Evolutionary conservation across 2,113 vertebrate species (phyloP).

Genomic region (Sprattus sprattus): DNA sequence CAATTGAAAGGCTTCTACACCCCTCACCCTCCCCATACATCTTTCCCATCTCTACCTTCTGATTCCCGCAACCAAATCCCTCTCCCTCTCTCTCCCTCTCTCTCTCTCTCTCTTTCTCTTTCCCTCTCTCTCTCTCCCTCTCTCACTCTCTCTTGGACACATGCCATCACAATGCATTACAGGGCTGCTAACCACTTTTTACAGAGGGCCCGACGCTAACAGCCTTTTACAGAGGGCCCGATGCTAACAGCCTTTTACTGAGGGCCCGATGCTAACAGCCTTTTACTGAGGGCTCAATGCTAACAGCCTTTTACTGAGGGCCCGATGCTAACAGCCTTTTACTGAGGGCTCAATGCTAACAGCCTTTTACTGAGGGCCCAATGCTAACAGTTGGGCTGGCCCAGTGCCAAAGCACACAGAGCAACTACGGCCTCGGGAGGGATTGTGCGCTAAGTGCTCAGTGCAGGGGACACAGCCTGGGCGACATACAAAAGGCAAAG

Average conservation of each 20-base stretch:
- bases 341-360: conserved; percentile 8
- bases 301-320: no score
- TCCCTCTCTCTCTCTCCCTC: not conserved
- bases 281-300: conserved; percentile 28
- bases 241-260: not conserved
- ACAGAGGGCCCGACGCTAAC: conserved; percentile 14
- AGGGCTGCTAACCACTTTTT: conserved; percentile 27
- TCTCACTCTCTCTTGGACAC: conserved; percentile 8
- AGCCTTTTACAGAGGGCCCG: no score
- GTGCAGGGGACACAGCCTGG: not conserved
- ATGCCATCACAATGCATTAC: conserved; percentile 20
- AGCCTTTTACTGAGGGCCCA: conserved; percentile 28
- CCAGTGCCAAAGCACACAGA: conserved; percentile 21
- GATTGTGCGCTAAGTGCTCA: not conserved
- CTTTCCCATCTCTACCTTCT: not conserved
- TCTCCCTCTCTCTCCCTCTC: not conserved
- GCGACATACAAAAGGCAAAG: not conserved
- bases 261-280: not conserved
- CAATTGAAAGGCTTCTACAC: not conserved
- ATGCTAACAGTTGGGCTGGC: conserved; percentile 29
- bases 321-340: conserved; percentile 18
- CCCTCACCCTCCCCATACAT: not conserved
- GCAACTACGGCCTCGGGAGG: not conserved
- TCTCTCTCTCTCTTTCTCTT: not conserved
- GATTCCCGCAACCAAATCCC: not conserved